Conservation (phyloP, 2,888 invertebrate genomes). For the Lacanobia oleracea region DNA sequence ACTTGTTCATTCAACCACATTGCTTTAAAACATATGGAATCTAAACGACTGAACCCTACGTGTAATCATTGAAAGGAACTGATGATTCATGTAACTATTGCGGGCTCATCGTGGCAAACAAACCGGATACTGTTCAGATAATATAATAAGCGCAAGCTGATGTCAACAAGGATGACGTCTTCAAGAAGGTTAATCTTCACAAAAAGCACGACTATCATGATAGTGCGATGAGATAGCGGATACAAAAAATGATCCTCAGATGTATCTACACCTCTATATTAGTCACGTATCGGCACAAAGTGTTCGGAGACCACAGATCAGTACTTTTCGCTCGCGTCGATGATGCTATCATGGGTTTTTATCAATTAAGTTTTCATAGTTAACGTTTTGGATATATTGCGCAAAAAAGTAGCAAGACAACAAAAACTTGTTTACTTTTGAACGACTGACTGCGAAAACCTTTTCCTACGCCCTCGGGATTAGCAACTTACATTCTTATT, state of each 20-base stretch:
- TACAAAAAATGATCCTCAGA: constrained; percentile 58
- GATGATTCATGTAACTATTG: constrained; percentile 75
- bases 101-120: constrained; percentile 72
- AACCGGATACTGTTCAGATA: constrained; percentile 82
- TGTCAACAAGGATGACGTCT: constrained; percentile 86
- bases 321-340: constrained; percentile 24
- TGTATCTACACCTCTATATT: constrained; percentile 57
- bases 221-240: constrained; percentile 59
- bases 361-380: constrained; percentile 8
- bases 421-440: background rate
- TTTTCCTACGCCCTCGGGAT: constrained; percentile 1
- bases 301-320: constrained; percentile 35
- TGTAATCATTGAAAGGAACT: constrained; percentile 56
- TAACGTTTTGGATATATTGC: background rate
- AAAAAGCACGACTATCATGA: constrained; percentile 73
- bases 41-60: constrained; percentile 60
- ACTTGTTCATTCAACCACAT: background rate
- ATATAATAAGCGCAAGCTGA: constrained; percentile 79
- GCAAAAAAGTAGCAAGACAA: background rate
- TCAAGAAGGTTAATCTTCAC: constrained; percentile 69
- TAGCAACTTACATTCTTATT: constrained; percentile 9
- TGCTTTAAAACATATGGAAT: background rate
- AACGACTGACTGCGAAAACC: background rate
- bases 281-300: constrained; percentile 57
- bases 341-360: constrained; percentile 29